A percentile compares a stretch with the other conserved stretches of the same genome.
These are phyloP conservation scores for Microtus ochrogaster DNA, from an alignment of 2,113 vertebrate genomes.

Conservation along the genomic window DNA sequence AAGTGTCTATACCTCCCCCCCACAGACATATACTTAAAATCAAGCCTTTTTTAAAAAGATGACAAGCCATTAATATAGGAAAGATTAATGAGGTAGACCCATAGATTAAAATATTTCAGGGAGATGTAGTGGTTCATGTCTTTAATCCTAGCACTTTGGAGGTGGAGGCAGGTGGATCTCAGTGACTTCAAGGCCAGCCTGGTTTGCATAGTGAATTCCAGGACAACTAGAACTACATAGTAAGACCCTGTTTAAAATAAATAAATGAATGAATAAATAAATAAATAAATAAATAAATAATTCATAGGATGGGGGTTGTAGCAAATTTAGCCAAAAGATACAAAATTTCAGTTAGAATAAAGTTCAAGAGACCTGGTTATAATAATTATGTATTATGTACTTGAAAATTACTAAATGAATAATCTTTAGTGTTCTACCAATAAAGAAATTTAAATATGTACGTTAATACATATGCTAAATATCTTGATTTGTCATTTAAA, in stretches of 20 bases:
- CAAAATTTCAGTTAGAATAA: neutral
- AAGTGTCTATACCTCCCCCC: neutral
- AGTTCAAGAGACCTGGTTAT: neutral
- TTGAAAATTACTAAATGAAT: neutral
- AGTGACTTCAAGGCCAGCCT: too few species aligned
- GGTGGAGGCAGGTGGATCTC: too few species aligned
- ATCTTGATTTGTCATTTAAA: neutral
- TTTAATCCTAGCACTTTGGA: too few species aligned
- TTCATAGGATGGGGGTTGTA: neutral
- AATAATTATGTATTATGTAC: neutral
- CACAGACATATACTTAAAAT: neutral
- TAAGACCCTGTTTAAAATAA: too few species aligned
- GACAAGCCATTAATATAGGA: conserved; percentile 11
- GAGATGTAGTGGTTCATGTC: too few species aligned
- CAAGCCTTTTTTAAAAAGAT: neutral
- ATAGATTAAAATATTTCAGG: conserved; percentile 13
- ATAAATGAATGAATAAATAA: too few species aligned
- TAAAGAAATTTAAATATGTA: neutral
- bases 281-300: too few species aligned
- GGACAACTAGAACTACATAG: too few species aligned
- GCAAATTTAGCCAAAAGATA: neutral
- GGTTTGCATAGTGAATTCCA: too few species aligned
- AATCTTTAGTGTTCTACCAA: neutral
- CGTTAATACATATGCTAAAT: neutral
- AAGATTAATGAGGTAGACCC: neutral